Percentiles rank a stretch among this genome's conserved stretches.
Evolutionary conservation across 2,113 vertebrate species (phyloP).

Genomic region (Spea bombifrons): DNA sequence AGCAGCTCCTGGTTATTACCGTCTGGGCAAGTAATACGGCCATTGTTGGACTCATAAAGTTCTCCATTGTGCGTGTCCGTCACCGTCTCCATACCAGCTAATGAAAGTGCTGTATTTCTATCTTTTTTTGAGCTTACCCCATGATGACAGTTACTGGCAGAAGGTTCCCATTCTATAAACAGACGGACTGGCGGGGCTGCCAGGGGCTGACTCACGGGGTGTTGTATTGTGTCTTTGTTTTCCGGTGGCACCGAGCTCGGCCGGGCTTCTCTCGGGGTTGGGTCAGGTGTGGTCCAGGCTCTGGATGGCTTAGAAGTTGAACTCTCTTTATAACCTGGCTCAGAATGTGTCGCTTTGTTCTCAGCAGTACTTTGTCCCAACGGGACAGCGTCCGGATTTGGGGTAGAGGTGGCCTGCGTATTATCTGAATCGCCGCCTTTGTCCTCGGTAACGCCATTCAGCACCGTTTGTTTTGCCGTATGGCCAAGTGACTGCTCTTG

Average conservation of each 20-base stretch:
- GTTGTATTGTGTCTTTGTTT: conserved; percentile 58
- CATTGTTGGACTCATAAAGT: conserved; percentile 35
- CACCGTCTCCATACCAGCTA: conserved; percentile 48
- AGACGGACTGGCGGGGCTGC: conserved; percentile 58
- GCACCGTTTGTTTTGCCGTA: conserved; percentile 26
- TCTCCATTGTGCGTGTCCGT: conserved; percentile 44
- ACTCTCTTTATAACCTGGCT: conserved; percentile 27
- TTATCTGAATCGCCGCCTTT: conserved; percentile 40
- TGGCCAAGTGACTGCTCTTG: conserved; percentile 51
- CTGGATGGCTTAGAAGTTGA: conserved; percentile 52
- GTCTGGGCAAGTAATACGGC: conserved; percentile 54
- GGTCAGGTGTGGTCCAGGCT: conserved; percentile 49
- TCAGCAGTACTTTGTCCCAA: conserved; percentile 6
- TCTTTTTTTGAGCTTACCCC: conserved; percentile 50
- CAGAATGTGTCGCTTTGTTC: conserved; percentile 25
- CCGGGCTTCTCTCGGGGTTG: conserved; percentile 53
- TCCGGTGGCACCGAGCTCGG: conserved; percentile 57
- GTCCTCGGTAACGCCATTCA: conserved; percentile 31
- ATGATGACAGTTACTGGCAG: conserved; percentile 42
- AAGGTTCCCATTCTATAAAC: conserved; percentile 55
- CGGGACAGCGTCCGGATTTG: conserved; percentile 45
- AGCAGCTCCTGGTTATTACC: conserved; percentile 45
- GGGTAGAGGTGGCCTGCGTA: conserved; percentile 39
- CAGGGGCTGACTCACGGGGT: conserved; percentile 55
- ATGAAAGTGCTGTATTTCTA: conserved; percentile 43